Evolutionary conservation across 2,797 vertebrate genomes (phyloP).

Genomic region (Catostomus latipinnis): DNA sequence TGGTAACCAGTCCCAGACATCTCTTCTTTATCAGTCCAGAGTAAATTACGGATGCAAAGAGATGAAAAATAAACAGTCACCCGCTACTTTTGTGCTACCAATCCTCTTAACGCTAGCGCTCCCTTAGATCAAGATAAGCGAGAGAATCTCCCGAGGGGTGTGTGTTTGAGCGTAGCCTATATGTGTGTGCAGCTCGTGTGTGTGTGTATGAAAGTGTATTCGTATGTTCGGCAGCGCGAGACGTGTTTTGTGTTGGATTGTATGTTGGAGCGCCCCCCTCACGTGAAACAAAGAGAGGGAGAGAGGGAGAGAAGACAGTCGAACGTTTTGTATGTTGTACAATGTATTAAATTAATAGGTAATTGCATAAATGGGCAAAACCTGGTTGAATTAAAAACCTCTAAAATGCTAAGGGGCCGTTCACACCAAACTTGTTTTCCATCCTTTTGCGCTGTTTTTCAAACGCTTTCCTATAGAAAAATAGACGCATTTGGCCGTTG

Average conservation of each 20-base stretch:
- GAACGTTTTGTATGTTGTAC: not conserved
- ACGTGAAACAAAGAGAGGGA: slow-evolving; percentile 48
- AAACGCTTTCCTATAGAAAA: no score
- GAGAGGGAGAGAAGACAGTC: not conserved
- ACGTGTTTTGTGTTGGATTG: slow-evolving; percentile 46
- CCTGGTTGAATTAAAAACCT: no score
- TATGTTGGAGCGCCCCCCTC: slow-evolving; percentile 65
- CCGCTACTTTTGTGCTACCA: slow-evolving; percentile 32
- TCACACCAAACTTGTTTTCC: no score
- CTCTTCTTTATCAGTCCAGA: slow-evolving; percentile 33
- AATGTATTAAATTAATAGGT: not conserved
- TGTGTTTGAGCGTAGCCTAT: slow-evolving; percentile 47
- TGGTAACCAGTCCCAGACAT: slow-evolving; percentile 77
- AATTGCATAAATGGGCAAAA: not conserved
- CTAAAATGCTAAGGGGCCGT: no score
- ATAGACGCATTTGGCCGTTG: no score
- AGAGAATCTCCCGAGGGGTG: slow-evolving; percentile 63
- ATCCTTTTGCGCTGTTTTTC: no score
- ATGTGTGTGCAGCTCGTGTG: slow-evolving; percentile 15
- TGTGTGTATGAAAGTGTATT: not conserved
- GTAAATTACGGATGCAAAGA: slow-evolving; percentile 38
- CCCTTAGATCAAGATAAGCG: slow-evolving; percentile 15
- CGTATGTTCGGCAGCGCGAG: slow-evolving; percentile 51
- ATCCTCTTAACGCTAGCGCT: slow-evolving; percentile 6
- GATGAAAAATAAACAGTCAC: slow-evolving; percentile 21